Base-by-base conservation (phyloP, 2,113 vertebrate species). In the Montifringilla adamsi region DNA sequence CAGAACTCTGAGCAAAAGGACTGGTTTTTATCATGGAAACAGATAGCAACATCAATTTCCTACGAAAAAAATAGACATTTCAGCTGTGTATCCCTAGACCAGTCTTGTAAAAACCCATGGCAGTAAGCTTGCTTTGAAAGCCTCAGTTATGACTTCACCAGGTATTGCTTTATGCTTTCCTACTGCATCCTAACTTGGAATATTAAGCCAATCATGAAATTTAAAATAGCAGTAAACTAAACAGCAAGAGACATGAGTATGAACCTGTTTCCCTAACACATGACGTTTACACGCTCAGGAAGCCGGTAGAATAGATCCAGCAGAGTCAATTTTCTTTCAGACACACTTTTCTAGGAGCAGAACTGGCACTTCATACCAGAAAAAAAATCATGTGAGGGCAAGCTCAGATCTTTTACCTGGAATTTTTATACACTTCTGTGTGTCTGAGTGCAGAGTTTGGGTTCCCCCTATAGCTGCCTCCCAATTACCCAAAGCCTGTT, bases 11-110 rank as follows among this genome's bases (percentile, higher is more conserved):
- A 97, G 63, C 89, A 95, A 94, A 97, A 95, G 81, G 95, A 96
- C 90, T 78, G 90, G 0, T 95, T 96, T 94, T 96, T 91, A 89
- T 97, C 94, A 96, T 92, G 93, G 93, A 97, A 97, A 97, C 89
- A 97, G 95, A 93, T 66, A 97, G 77, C 77, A 89, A 96, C 86
- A 93, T 87, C 92, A 87, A 89, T 87, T 94, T 94, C 60, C 37
- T 64, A 90, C 52, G 55, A 16, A 93, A 89, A 94, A 94, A 94
- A 94, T 74, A 84, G 88, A 86, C 68, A 90, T 91, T 95, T 96
- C 81, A 92, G 81, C 84, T 89, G 67, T 76, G 78, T 69, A 88
- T 91, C 93, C 55, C 30, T 76, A 95, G 93, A 84, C 63, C 89
- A 49, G 59, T 55, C 63, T 80, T 84, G 77, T 77, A 92, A 89